Percentiles rank a stretch among this genome's conserved stretches.
Evolutionary conservation across 2,797 vertebrate species (phyloP).

Genomic region (Hippopotamyrus pictus): DNA sequence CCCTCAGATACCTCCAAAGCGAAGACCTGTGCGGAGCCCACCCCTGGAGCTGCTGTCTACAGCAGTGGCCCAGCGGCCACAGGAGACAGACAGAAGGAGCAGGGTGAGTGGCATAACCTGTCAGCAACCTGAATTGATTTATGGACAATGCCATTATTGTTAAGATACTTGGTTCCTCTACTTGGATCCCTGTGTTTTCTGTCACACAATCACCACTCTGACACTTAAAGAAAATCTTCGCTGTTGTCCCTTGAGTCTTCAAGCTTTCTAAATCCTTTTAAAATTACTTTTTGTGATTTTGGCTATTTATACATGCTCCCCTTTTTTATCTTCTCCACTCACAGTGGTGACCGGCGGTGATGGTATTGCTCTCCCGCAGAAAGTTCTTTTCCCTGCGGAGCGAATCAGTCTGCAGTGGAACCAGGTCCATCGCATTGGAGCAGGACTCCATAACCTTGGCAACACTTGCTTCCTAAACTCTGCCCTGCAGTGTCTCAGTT

Average conservation of each 20-base stretch:
- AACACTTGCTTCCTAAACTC: slow-evolving; percentile 97
- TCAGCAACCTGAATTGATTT: background rate
- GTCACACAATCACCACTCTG: background rate
- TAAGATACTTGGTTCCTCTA: background rate
- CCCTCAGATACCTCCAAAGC: slow-evolving; percentile 72
- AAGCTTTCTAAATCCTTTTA: background rate
- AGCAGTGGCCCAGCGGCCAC: slow-evolving; percentile 63
- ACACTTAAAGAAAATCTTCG: background rate
- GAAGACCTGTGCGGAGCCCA: slow-evolving; percentile 76
- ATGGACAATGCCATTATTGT: background rate
- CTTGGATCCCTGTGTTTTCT: background rate
- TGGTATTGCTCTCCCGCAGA: slow-evolving; percentile 84
- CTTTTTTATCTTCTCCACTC: background rate
- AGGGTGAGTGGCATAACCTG: slow-evolving; percentile 55
- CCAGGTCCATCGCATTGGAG: slow-evolving; percentile 80
- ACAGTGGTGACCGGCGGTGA: slow-evolving; percentile 71
- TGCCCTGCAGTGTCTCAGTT: slow-evolving; percentile 88
- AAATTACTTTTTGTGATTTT: background rate
- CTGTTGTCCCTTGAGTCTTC: background rate
- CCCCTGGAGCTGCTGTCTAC: slow-evolving; percentile 79
- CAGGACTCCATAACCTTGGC: slow-evolving; percentile 91
- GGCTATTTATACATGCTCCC: background rate
- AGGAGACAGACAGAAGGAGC: slow-evolving; percentile 79
- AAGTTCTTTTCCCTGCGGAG: slow-evolving; percentile 85
- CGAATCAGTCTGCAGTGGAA: slow-evolving; percentile 88